Percentiles rank a stretch among this genome's conserved stretches.
Evolutionary conservation across 2,113 vertebrate species (phyloP).

Genomic region (Arvicanthis niloticus): DNA sequence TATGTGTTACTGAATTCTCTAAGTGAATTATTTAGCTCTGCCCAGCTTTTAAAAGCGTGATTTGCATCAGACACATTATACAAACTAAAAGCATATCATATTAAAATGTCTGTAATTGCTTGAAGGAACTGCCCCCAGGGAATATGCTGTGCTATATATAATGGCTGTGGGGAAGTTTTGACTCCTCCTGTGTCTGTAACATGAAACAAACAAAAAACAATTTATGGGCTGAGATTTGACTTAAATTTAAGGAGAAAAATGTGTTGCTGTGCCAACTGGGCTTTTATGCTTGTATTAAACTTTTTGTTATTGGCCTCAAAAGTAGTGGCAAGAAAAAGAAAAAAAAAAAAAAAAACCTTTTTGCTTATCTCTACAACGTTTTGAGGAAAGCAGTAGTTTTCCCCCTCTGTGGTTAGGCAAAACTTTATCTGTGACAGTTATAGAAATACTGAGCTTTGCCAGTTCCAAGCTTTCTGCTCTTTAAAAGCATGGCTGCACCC

Average conservation of each 20-base stretch:
- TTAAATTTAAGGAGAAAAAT: conserved; percentile 43
- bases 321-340: neutral
- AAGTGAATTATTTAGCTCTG: conserved; percentile 78
- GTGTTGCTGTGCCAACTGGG: neutral
- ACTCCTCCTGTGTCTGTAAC: conserved; percentile 48
- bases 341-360: neutral
- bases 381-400: neutral
- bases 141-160: conserved; percentile 15
- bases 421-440: neutral
- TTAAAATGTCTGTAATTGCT: conserved; percentile 66
- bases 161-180: neutral
- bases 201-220: conserved; percentile 56
- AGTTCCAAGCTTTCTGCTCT: neutral
- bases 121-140: conserved; percentile 21
- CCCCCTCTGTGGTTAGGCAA: neutral
- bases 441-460: neutral
- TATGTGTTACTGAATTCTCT: conserved; percentile 73
- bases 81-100: conserved; percentile 73
- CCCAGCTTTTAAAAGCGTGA: conserved; percentile 64
- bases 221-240: neutral
- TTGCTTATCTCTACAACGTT: neutral
- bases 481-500: neutral
- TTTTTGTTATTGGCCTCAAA: conserved; percentile 39
- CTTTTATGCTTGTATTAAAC: conserved; percentile 23
- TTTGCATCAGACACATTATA: conserved; percentile 65